phyloP scores from a whole-genome alignment of 1,140 invertebrate species.

The Caenorhabditis inopinata region DNA sequence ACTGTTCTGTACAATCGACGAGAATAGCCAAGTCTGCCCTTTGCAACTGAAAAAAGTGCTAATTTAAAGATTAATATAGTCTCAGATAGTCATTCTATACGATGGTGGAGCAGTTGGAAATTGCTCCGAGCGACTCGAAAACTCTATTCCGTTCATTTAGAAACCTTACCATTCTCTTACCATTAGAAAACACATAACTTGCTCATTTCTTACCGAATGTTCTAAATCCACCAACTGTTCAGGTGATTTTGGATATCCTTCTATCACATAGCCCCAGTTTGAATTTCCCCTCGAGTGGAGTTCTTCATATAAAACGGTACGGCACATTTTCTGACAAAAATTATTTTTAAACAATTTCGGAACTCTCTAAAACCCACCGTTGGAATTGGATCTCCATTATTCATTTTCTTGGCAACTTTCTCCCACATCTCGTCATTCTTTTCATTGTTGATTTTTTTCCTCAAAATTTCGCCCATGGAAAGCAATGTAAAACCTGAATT shows the following conservation, averaged over 20 bases:
- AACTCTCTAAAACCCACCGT: constrained; percentile 37
- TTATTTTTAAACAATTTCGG: no score
- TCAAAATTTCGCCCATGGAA: constrained; percentile 60
- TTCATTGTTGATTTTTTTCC: constrained; percentile 58
- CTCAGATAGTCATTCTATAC: no score
- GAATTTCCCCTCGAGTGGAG: constrained; percentile 51
- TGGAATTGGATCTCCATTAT: constrained; percentile 59
- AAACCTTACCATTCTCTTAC: no score
- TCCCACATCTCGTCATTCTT: constrained; percentile 61
- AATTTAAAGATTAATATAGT: no score
- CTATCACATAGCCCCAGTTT: constrained; percentile 64
- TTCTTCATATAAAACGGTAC: constrained; percentile 60
- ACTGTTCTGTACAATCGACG: constrained; percentile 65
- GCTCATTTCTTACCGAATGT: constrained; percentile 43
- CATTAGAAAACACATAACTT: no score
- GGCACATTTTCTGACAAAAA: constrained; percentile 59
- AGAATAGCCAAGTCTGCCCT: constrained; percentile 61
- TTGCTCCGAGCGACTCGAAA: no score
- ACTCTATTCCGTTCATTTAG: no score
- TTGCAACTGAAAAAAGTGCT: constrained; percentile 42
- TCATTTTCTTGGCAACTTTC: constrained; percentile 60
- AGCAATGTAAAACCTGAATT: constrained; percentile 53
- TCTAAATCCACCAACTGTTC: constrained; percentile 61
- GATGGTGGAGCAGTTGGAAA: no score
- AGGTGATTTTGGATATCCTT: constrained; percentile 61